Conservation (phyloP, 1,140 invertebrate genomes). For the Liolophura sinensis region DNA sequence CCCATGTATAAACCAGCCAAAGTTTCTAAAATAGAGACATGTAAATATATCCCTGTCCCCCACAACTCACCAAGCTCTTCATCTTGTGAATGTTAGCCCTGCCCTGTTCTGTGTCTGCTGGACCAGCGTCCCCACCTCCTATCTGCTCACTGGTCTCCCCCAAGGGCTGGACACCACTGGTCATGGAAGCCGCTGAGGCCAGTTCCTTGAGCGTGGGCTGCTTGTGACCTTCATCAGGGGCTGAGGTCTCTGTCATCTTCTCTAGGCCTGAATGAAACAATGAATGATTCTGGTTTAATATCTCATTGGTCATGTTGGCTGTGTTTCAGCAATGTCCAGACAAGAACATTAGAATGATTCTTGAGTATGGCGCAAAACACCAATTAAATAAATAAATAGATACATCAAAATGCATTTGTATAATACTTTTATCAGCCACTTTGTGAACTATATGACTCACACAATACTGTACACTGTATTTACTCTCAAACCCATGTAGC, state of each 20-base stretch:
- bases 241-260: conserved; percentile 87
- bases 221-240: conserved; percentile 44
- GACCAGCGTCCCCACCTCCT: conserved; percentile 7
- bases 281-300: background rate
- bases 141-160: conserved; percentile 43
- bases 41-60: background rate
- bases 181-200: conserved; percentile 22
- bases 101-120: conserved; percentile 15
- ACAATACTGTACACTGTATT: too few relatives aligned
- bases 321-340: background rate
- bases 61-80: conserved; percentile 27
- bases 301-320: background rate
- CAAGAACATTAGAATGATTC: background rate
- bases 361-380: too few relatives aligned
- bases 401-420: too few relatives aligned
- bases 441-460: too few relatives aligned
- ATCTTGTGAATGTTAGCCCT: conserved; percentile 21
- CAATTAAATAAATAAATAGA: too few relatives aligned
- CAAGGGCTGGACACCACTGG: conserved; percentile 43
- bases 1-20: too few relatives aligned
- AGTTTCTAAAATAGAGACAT: too few relatives aligned
- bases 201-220: conserved; percentile 44
- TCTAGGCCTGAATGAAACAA: conserved; percentile 69
- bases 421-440: too few relatives aligned
- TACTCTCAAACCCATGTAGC: too few relatives aligned